Conservation (phyloP, 2,113 vertebrate species). For the Anolis sagrei region DNA sequence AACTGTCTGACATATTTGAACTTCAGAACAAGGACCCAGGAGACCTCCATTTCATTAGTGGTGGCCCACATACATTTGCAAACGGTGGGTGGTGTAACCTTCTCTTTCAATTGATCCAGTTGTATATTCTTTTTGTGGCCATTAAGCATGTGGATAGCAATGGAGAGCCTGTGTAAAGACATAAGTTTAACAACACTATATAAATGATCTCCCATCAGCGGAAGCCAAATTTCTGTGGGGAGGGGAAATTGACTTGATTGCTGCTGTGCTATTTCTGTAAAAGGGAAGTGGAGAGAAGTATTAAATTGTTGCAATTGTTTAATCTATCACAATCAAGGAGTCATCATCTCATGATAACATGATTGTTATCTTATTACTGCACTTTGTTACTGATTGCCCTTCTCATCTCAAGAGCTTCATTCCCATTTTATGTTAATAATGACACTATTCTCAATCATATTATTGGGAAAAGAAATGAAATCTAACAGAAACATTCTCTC, state of each 20-base stretch:
- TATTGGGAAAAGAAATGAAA: slow-evolving; percentile 38
- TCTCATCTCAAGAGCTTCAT: slow-evolving; percentile 62
- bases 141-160: slow-evolving; percentile 63
- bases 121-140: slow-evolving; percentile 63
- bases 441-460: slow-evolving; percentile 40
- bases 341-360: slow-evolving; percentile 64
- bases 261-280: slow-evolving; percentile 55
- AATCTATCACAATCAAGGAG: slow-evolving; percentile 71
- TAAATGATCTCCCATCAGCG: slow-evolving; percentile 62
- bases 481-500: not conserved
- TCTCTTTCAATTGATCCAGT: slow-evolving; percentile 67
- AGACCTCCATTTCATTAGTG: slow-evolving; percentile 68
- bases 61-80: slow-evolving; percentile 62
- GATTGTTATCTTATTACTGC: slow-evolving; percentile 69
- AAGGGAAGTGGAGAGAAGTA: slow-evolving; percentile 65
- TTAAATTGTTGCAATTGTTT: slow-evolving; percentile 69
- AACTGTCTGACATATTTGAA: slow-evolving; percentile 65
- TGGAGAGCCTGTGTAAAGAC: slow-evolving; percentile 60
- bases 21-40: slow-evolving; percentile 55
- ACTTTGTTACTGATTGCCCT: slow-evolving; percentile 61
- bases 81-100: slow-evolving; percentile 57
- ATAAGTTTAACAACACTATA: slow-evolving; percentile 56
- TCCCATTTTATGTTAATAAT: slow-evolving; percentile 57
- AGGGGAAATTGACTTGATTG: slow-evolving; percentile 45
- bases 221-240: slow-evolving; percentile 58